These are phyloP conservation scores for Cecidostiba fungosa DNA, from an alignment of 2,888 invertebrate species.

Conservation along the genomic window DNA sequence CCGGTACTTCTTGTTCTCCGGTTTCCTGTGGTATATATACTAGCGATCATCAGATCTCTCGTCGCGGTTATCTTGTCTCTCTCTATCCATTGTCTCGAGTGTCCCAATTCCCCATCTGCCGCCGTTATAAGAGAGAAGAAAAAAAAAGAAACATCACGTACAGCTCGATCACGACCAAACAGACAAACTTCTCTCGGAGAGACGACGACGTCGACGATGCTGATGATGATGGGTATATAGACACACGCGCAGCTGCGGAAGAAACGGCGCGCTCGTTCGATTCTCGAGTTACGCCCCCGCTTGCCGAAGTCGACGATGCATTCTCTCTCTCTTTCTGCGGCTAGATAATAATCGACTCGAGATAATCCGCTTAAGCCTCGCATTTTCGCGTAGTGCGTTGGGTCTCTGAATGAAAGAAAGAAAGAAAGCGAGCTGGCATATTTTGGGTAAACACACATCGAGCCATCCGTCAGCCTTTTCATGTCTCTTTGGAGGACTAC, in stretches of 20 bases:
- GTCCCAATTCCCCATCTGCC: conserved; percentile 67
- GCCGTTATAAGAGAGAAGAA: neutral
- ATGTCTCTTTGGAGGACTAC: conserved; percentile 29
- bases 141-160: conserved; percentile 63
- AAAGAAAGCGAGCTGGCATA: conserved; percentile 64
- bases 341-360: conserved; percentile 54
- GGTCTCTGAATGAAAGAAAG: conserved; percentile 60
- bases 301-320: conserved; percentile 36
- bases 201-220: conserved; percentile 30
- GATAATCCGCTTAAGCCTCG: conserved; percentile 70
- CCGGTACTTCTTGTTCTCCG: conserved; percentile 28
- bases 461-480: conserved; percentile 52
- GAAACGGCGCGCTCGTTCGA: conserved; percentile 64
- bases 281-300: conserved; percentile 75
- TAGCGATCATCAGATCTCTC: conserved; percentile 18
- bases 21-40: conserved; percentile 61
- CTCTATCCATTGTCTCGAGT: conserved; percentile 72
- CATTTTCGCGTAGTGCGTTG: conserved; percentile 62
- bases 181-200: conserved; percentile 57
- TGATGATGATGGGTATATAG: conserved; percentile 31
- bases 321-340: neutral
- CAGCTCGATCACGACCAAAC: conserved; percentile 68
- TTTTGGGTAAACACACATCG: conserved; percentile 70
- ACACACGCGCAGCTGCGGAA: conserved; percentile 69
- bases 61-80: conserved; percentile 68